Evolutionary conservation across 2,797 vertebrate species (phyloP).

Genomic region (Chelidonichthys spinosus): DNA sequence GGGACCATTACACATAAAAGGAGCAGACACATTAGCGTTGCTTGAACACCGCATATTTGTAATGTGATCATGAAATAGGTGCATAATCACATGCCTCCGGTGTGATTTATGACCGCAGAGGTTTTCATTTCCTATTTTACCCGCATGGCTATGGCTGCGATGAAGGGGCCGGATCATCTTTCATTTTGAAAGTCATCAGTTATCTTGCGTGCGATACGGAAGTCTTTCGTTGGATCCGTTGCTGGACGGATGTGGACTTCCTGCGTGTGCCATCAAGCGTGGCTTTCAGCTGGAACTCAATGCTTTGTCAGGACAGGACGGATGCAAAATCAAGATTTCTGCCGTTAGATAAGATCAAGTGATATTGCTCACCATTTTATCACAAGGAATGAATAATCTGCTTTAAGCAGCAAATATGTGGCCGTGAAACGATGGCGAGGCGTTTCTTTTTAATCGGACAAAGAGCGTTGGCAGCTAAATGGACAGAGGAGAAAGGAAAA

Average conservation of each 20-base stretch:
- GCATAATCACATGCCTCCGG: slow-evolving; percentile 48
- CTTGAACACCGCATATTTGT: slow-evolving; percentile 45
- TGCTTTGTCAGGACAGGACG: slow-evolving; percentile 9
- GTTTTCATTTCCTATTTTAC: slow-evolving; percentile 75
- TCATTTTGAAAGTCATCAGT: slow-evolving; percentile 58
- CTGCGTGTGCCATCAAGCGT: slow-evolving; percentile 26
- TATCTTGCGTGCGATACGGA: slow-evolving; percentile 40
- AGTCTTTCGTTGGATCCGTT: slow-evolving; percentile 30
- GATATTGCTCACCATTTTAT: slow-evolving; percentile 13
- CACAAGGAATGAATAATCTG: slow-evolving; percentile 15
- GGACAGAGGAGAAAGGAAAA: slow-evolving; percentile 24
- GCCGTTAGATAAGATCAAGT: background rate
- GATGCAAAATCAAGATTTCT: slow-evolving; percentile 13
- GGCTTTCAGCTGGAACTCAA: slow-evolving; percentile 32
- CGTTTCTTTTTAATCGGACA: slow-evolving; percentile 1
- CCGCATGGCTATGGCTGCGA: slow-evolving; percentile 41
- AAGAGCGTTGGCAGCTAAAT: slow-evolving; percentile 45
- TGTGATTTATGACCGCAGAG: slow-evolving; percentile 65
- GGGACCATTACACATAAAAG: slow-evolving; percentile 35
- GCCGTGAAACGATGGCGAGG: slow-evolving; percentile 26
- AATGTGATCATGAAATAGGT: slow-evolving; percentile 58
- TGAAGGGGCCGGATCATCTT: slow-evolving; percentile 49
- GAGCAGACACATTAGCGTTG: slow-evolving; percentile 47
- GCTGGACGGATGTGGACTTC: slow-evolving; percentile 35
- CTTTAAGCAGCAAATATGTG: slow-evolving; percentile 35